A percentile compares a stretch with the other conserved stretches of the same genome.
Evolutionary conservation across 2,888 invertebrate genomes (phyloP).

Genomic region (Lumbricus terrestris): DNA sequence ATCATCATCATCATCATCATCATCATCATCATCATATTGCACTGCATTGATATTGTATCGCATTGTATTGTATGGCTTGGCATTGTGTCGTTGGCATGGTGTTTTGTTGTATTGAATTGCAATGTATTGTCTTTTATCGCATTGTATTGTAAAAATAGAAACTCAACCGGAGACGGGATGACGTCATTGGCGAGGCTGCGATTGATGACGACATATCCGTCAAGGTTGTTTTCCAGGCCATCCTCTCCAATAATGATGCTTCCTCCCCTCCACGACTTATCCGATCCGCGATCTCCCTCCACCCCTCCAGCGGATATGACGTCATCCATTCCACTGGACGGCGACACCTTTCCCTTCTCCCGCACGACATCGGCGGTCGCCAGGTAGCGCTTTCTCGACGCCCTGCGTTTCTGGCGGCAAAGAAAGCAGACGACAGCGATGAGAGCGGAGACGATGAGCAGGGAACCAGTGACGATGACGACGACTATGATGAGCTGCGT

Average conservation of each 20-base stretch:
- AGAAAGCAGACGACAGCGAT: background rate
- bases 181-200: background rate
- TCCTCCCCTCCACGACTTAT: background rate
- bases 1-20: too few species aligned
- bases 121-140: too few species aligned
- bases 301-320: background rate
- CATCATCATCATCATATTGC: too few species aligned
- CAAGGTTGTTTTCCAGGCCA: background rate
- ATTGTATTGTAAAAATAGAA: too few species aligned
- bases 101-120: too few species aligned
- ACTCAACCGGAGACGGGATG: background rate
- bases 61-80: too few species aligned
- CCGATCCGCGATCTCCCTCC: background rate
- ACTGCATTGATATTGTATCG: too few species aligned
- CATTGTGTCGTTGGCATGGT: too few species aligned
- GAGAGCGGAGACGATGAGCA: background rate
- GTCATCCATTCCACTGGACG: background rate
- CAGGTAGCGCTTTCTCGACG: background rate
- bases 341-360: background rate
- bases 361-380: background rate
- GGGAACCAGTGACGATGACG: background rate
- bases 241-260: background rate
- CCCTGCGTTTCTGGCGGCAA: background rate
- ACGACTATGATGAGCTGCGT: background rate
- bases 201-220: conserved; percentile 14